Percentiles rank a stretch among this genome's conserved stretches.
Evolutionary conservation across 1,140 invertebrate species (phyloP).

Genomic region (Brachionus koreanus): DNA sequence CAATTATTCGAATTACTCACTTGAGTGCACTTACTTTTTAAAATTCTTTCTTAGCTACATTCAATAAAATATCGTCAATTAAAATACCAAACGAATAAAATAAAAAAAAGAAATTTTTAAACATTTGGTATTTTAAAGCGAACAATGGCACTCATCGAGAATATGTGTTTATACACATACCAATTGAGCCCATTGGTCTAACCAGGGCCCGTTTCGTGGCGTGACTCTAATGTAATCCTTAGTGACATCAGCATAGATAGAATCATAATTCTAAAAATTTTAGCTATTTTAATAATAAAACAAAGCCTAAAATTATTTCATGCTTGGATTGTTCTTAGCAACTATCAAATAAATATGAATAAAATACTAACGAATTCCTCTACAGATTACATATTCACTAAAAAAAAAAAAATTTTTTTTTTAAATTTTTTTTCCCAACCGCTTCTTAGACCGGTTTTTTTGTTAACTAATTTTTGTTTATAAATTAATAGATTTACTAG

Average conservation of each 20-base stretch:
- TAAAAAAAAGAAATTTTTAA: neutral
- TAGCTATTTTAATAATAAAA: slow-evolving; percentile 38
- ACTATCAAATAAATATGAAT: slow-evolving; percentile 26
- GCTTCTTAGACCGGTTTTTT: too few relatives aligned
- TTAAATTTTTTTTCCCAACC: neutral
- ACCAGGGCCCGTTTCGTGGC: neutral
- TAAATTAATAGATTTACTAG: neutral
- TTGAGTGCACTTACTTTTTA: neutral
- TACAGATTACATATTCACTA: slow-evolving; percentile 14
- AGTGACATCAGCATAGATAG: neutral
- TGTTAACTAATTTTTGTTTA: neutral
- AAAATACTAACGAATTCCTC: slow-evolving; percentile 24
- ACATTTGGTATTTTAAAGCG: neutral
- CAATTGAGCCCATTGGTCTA: neutral
- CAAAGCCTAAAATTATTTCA: slow-evolving; percentile 28
- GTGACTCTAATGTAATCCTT: neutral
- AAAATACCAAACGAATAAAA: neutral
- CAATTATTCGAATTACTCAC: neutral
- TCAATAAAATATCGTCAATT: neutral
- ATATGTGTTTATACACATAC: neutral
- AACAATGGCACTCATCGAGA: neutral
- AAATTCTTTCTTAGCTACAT: neutral
- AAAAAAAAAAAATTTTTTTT: neutral
- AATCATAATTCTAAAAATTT: slow-evolving; percentile 8
- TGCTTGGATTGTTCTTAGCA: neutral